These are phyloP conservation scores for Ambastaia sidthimunki DNA, from an alignment of 2,797 vertebrate species.

Conservation along the genomic window DNA sequence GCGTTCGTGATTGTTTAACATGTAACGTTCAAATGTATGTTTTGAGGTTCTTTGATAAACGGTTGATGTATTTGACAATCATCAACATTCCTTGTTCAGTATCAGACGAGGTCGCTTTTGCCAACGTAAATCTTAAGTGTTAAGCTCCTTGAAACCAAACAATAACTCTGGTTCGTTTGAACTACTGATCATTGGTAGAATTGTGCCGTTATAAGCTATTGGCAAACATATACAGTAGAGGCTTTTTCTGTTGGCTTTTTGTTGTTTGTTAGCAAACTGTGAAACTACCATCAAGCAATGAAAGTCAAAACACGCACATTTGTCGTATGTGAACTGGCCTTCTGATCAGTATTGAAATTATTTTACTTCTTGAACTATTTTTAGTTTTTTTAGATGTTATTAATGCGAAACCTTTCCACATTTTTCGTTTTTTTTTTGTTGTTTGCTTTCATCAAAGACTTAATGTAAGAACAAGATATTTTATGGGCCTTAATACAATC, in stretches of 20 bases:
- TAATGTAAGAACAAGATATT: conserved; percentile 18
- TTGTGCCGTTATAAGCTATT: conserved; percentile 59
- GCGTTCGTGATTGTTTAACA: conserved; percentile 59
- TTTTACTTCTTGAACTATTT: conserved; percentile 7
- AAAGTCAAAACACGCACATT: conserved; percentile 53
- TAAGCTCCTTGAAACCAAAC: conserved; percentile 58
- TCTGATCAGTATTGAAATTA: conserved; percentile 57
- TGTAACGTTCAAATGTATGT: conserved; percentile 69
- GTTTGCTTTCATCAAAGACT: conserved; percentile 8
- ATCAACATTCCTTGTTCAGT: conserved; percentile 75
- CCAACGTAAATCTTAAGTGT: conserved; percentile 50
- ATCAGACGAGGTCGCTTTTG: conserved; percentile 52
- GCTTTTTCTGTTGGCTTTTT: conserved; percentile 33
- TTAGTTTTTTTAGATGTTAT: background rate
- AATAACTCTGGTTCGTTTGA: conserved; percentile 58
- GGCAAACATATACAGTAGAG: conserved; percentile 50
- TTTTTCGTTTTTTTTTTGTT: conserved; percentile 30
- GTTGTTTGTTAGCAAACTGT: conserved; percentile 54
- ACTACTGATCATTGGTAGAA: conserved; percentile 64
- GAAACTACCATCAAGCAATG: conserved; percentile 44
- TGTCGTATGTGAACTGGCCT: conserved; percentile 39
- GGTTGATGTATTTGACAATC: conserved; percentile 61
- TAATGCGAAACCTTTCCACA: background rate
- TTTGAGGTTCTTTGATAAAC: conserved; percentile 65
- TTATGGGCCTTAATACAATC: conserved; percentile 34